Evolutionary conservation across 2,113 vertebrate species (phyloP).

Genomic region (Motacilla tschutschensis): DNA sequence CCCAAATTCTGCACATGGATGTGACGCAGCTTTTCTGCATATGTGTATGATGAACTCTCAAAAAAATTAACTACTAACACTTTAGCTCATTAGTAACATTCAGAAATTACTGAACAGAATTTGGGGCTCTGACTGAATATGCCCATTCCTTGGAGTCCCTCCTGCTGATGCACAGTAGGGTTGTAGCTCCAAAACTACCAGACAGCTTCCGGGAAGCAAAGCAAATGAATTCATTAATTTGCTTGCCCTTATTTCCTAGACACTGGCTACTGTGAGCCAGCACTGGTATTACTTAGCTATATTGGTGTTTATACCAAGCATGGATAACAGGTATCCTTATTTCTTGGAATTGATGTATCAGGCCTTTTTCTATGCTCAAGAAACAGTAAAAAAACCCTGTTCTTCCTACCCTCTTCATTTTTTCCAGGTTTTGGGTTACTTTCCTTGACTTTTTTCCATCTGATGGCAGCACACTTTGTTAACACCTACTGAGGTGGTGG

Average conservation of each 20-base stretch:
- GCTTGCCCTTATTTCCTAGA: neutral
- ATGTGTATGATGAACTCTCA: neutral
- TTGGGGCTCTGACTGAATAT: neutral
- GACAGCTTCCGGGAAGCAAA: neutral
- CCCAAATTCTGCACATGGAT: neutral
- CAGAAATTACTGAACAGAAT: neutral
- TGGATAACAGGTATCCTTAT: neutral
- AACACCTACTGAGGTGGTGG: neutral
- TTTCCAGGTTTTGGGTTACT: neutral
- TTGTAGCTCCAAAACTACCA: neutral
- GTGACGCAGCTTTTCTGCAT: neutral
- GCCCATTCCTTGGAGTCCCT: neutral
- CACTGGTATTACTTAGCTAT: neutral
- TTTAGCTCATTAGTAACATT: neutral
- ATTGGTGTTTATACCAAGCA: neutral
- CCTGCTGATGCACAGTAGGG: neutral
- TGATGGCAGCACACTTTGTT: neutral
- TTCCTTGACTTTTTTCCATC: neutral
- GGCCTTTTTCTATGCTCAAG: neutral
- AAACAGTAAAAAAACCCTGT: neutral
- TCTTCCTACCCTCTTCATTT: neutral
- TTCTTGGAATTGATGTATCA: neutral
- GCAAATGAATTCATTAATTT: neutral
- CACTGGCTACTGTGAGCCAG: neutral
- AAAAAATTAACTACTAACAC: neutral